Evolutionary conservation across 2,113 vertebrate species (phyloP).

Genomic region (Pelecanus crispus): DNA sequence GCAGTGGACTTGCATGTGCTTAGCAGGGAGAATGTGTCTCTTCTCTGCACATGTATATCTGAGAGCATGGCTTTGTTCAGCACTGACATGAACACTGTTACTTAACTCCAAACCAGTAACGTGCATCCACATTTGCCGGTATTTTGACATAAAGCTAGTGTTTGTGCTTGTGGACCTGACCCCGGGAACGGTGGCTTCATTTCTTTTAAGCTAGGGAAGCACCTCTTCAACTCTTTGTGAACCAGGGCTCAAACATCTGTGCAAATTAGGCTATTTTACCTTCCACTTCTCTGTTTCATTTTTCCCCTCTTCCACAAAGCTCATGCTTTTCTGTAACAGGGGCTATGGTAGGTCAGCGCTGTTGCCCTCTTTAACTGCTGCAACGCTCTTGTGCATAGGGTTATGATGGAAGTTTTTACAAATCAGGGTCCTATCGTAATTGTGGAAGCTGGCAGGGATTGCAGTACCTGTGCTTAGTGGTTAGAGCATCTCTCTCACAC

Average conservation of each 20-base stretch:
- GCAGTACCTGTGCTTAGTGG: neutral
- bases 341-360: neutral
- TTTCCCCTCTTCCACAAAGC: neutral
- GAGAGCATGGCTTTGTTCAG: neutral
- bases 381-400: neutral
- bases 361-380: neutral
- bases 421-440: fast-evolving
- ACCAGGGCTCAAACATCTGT: neutral
- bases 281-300: neutral
- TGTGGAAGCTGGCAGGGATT: neutral
- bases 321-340: neutral
- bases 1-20: neutral
- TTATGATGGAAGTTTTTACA: neutral
- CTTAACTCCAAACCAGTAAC: neutral
- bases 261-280: neutral
- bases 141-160: neutral
- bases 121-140: neutral
- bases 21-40: neutral
- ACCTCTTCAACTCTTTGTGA: neutral
- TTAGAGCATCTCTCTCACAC: neutral
- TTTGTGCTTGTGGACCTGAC: neutral
- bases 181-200: neutral
- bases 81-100: too few relatives aligned
- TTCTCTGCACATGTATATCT: fast-evolving
- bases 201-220: neutral